Evolutionary conservation across 1,140 invertebrate genomes (phyloP).

Genomic region (Rhagoletis zephyria): DNA sequence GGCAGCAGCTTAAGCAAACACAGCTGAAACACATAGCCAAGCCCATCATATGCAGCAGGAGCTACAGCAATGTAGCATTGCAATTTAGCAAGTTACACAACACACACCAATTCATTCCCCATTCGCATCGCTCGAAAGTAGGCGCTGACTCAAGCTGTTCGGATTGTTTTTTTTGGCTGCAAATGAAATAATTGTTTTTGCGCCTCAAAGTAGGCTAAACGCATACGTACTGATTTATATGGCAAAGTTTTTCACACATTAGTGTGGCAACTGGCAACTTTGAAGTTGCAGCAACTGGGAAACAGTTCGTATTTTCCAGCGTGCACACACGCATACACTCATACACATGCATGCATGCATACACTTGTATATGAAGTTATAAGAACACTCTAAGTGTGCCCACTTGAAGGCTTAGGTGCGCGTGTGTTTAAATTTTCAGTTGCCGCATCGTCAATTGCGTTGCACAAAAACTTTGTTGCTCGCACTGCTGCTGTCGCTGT

Average conservation of each 20-base stretch:
- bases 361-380: too few species aligned
- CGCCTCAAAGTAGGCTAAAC: conserved; percentile 49
- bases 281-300: conserved; percentile 32
- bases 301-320: neutral
- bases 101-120: neutral
- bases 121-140: neutral
- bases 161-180: conserved; percentile 40
- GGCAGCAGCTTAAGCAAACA: neutral
- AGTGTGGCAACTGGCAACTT: conserved; percentile 43
- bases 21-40: too few species aligned
- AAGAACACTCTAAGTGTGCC: neutral
- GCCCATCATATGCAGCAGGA: too few species aligned
- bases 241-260: conserved; percentile 52
- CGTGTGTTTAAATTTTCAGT: conserved; percentile 19
- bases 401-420: neutral
- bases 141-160: neutral
- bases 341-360: neutral
- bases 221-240: conserved; percentile 52
- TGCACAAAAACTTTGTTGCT: neutral
- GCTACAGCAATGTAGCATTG: neutral
- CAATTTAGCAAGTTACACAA: conserved; percentile 1
- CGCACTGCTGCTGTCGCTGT: conserved; percentile 15
- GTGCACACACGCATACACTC: conserved; percentile 1
- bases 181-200: conserved; percentile 53
- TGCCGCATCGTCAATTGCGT: conserved; percentile 23